phyloP scores from a whole-genome alignment of 2,888 invertebrate genomes.

The Chaitophorus viminalis region DNA sequence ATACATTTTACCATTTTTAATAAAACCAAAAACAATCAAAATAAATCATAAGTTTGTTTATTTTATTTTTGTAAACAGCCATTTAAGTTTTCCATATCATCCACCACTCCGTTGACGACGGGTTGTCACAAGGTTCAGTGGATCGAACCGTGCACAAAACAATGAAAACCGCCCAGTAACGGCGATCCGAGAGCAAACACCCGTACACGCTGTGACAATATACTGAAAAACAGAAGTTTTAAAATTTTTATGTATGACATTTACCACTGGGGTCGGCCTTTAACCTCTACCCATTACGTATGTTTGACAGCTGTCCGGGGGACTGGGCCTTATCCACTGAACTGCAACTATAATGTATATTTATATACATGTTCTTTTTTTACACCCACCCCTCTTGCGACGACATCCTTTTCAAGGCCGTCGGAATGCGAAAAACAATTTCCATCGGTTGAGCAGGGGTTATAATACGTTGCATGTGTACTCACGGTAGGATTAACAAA shows the following conservation, averaged over 20 bases:
- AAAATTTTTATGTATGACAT: conserved; percentile 43
- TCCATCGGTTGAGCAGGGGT: conserved; percentile 30
- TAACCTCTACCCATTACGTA: conserved; percentile 29
- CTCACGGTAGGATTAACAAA: conserved; percentile 58
- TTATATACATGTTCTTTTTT: neutral
- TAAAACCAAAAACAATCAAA: neutral
- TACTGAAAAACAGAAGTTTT: conserved; percentile 24
- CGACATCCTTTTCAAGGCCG: conserved; percentile 37
- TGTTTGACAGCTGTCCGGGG: conserved; percentile 56
- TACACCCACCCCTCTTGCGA: neutral
- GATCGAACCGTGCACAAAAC: conserved; percentile 1
- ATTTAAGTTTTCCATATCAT: neutral
- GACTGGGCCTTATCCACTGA: conserved; percentile 15
- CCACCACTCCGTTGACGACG: neutral
- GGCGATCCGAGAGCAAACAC: neutral
- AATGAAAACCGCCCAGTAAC: neutral
- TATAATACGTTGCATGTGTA: neutral
- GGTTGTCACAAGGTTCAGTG: neutral
- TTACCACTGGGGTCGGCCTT: conserved; percentile 33
- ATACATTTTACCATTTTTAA: neutral
- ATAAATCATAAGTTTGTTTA: neutral
- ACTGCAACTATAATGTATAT: conserved; percentile 6
- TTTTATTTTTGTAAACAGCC: neutral
- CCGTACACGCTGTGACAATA: neutral
- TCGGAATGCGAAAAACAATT: conserved; percentile 58